Conservation (phyloP, 2,797 vertebrate genomes). For the Rhynchotus rufescens region DNA sequence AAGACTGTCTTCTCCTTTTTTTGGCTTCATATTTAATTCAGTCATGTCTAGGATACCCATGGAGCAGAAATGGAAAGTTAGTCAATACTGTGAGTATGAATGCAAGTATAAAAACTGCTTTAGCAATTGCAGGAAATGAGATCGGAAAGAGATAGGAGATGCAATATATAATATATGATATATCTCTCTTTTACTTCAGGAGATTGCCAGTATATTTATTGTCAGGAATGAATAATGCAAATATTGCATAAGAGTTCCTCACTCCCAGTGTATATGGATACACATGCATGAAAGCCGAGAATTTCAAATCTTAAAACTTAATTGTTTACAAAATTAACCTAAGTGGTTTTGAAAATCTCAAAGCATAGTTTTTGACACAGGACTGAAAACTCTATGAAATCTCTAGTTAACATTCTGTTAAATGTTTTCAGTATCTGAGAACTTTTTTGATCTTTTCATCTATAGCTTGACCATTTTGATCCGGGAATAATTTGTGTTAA, state of each 20-base stretch:
- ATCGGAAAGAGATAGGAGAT: not conserved
- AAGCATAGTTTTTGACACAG: not conserved
- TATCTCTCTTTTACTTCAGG: not conserved
- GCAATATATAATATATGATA: not conserved
- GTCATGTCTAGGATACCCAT: conserved; percentile 23
- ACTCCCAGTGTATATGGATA: not conserved
- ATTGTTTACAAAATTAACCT: not conserved
- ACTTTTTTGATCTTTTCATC: not conserved
- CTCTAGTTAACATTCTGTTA: not conserved
- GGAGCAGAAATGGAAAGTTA: conserved; percentile 52
- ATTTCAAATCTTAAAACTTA: not conserved
- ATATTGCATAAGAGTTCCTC: not conserved
- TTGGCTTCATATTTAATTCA: conserved; percentile 73
- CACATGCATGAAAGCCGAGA: not conserved
- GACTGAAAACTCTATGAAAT: not conserved
- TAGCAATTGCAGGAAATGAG: conserved; percentile 12
- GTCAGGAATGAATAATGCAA: not conserved
- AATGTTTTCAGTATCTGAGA: not conserved
- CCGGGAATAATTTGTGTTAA: not conserved
- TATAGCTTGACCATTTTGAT: not conserved
- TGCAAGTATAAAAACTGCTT: conserved; percentile 35
- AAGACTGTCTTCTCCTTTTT: conserved; percentile 36
- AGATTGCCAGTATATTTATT: conserved; percentile 1
- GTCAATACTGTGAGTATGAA: conserved; percentile 51
- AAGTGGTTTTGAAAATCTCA: not conserved